Percentiles rank a stretch among this genome's conserved stretches.
phyloP scores from a whole-genome alignment of 2,888 invertebrate species.

The Lysandra coridon region DNA sequence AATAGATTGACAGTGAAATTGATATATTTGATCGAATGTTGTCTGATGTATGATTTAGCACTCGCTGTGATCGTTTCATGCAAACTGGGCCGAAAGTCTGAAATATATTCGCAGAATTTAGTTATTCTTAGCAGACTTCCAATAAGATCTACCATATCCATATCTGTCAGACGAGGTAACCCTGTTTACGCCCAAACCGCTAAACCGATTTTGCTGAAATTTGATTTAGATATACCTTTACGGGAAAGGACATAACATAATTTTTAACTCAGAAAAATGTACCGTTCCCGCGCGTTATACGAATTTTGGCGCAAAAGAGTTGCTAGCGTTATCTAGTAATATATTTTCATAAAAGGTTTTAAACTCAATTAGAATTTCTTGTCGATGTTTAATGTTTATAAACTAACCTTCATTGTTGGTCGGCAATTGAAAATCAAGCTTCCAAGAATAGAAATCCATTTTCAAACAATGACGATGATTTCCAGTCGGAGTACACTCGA shows the following conservation, averaged over 20 bases:
- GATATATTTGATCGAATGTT: neutral
- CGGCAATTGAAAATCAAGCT: neutral
- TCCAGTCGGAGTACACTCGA: constrained; percentile 2
- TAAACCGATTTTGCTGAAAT: no score
- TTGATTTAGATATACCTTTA: no score
- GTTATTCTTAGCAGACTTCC: neutral
- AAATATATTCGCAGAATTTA: neutral
- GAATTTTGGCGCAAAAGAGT: no score
- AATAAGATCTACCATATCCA: neutral
- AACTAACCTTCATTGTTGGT: neutral
- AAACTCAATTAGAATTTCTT: neutral
- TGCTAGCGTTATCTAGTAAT: no score
- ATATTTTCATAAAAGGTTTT: no score
- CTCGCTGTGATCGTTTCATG: neutral
- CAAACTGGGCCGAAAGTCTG: neutral
- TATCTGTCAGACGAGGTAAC: no score
- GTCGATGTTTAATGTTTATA: neutral
- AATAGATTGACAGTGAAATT: constrained; percentile 16
- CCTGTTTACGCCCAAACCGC: no score
- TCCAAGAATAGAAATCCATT: constrained; percentile 15
- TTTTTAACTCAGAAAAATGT: no score
- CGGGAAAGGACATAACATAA: no score
- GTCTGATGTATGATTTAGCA: neutral
- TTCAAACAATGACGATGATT: constrained; percentile 23
- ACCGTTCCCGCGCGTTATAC: no score